These are phyloP conservation scores for Deilephila porcellus DNA, from an alignment of 2,888 invertebrate genomes.

Conservation along the genomic window DNA sequence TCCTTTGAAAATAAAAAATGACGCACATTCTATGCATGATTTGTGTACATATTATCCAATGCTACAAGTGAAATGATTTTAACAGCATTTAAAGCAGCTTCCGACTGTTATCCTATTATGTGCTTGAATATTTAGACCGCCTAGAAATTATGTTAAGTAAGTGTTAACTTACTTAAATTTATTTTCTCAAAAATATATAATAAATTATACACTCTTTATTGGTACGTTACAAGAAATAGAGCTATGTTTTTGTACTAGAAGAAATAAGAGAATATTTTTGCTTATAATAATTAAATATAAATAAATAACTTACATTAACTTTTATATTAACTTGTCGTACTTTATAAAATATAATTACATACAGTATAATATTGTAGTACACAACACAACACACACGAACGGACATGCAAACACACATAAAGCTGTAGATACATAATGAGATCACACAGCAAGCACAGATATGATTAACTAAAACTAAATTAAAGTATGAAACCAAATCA, in stretches of 20 bases:
- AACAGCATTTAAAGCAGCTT: not conserved
- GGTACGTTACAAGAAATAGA: too few relatives aligned
- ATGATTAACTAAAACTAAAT: constrained; percentile 34
- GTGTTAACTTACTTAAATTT: not conserved
- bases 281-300: not conserved
- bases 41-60: constrained; percentile 1
- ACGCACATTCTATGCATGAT: constrained; percentile 28
- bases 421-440: constrained; percentile 37
- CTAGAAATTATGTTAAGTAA: not conserved
- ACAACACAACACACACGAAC: constrained; percentile 34
- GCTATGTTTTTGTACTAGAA: too few relatives aligned
- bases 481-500: constrained; percentile 27
- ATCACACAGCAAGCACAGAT: constrained; percentile 32
- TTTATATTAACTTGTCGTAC: not conserved
- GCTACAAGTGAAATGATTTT: not conserved
- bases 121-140: too few relatives aligned
- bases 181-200: too few relatives aligned
- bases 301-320: not conserved
- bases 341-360: not conserved
- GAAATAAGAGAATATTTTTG: not conserved
- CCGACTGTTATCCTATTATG: not conserved
- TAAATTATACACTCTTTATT: too few relatives aligned
- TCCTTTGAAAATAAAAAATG: constrained; percentile 25
- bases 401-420: constrained; percentile 45
- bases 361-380: not conserved